These are phyloP conservation scores for Carabus problematicus DNA, from an alignment of 2,888 invertebrate species.

Conservation along the genomic window DNA sequence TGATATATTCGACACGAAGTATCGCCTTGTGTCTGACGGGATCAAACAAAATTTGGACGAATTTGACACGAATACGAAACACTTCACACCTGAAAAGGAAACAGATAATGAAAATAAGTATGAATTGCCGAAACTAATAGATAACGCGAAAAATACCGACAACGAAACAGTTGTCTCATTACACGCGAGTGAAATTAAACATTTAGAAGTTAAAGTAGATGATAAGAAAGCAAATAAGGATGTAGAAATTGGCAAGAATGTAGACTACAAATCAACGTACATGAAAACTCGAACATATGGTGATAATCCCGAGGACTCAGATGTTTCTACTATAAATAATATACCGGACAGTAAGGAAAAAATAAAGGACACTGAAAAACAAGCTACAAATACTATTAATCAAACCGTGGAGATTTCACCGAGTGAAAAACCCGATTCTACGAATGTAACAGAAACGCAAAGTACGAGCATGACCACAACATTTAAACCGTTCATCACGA, in stretches of 20 bases:
- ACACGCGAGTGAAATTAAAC: constrained; percentile 51
- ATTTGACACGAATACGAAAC: constrained; percentile 45
- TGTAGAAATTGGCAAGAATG: constrained; percentile 60
- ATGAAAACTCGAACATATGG: constrained; percentile 65
- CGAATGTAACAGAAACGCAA: constrained; percentile 48
- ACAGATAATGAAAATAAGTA: constrained; percentile 28
- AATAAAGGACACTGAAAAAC: constrained; percentile 64
- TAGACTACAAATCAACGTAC: constrained; percentile 61
- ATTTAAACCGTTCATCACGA: constrained; percentile 24
- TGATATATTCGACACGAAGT: constrained; percentile 55
- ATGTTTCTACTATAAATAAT: constrained; percentile 51
- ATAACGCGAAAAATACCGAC: constrained; percentile 45
- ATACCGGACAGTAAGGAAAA: constrained; percentile 58
- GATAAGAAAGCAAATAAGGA: constrained; percentile 52
- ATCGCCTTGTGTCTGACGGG: constrained; percentile 62
- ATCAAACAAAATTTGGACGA: constrained; percentile 62
- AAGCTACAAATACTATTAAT: constrained; percentile 61
- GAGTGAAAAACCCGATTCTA: constrained; percentile 54
- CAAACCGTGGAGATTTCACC: constrained; percentile 52
- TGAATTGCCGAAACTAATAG: constrained; percentile 45
- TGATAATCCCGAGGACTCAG: constrained; percentile 60
- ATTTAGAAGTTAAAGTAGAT: constrained; percentile 50
- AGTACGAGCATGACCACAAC: constrained; percentile 44
- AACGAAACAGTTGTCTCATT: constrained; percentile 49
- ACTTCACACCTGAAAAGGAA: constrained; percentile 38